phyloP scores from a whole-genome alignment of 2,113 vertebrate genomes.

The Rhynchomys soricoides region DNA sequence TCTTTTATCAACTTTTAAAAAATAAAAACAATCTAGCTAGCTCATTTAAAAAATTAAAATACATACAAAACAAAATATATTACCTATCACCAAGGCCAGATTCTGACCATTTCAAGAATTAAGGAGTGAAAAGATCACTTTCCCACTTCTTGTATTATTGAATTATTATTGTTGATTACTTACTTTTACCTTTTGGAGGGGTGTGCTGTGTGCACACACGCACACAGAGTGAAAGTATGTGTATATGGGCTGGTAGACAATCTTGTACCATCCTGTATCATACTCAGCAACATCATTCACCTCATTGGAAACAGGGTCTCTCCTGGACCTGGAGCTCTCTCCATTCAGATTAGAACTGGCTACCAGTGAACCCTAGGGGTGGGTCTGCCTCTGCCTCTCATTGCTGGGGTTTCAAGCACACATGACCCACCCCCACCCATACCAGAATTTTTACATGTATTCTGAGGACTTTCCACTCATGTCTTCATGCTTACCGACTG shows the following conservation, averaged over 20 bases:
- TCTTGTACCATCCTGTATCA: rapidly evolving
- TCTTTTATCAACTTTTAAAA: not conserved
- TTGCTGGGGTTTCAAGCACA: not conserved
- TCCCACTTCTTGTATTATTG: not conserved
- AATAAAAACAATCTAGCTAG: not conserved
- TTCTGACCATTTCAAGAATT: not conserved
- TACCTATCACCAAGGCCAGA: not conserved
- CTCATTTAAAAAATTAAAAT: not conserved
- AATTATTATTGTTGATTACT: not conserved
- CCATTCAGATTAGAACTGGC: not conserved
- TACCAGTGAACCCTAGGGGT: no score
- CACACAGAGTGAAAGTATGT: not conserved
- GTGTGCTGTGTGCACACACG: not conserved
- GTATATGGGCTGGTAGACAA: not conserved
- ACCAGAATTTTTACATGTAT: not conserved
- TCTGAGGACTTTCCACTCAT: not conserved
- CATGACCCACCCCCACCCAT: not conserved
- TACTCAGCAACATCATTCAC: no score
- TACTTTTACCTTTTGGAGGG: not conserved
- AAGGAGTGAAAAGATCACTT: not conserved
- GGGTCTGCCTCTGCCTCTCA: not conserved
- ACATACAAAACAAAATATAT: no score
- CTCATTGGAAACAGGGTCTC: not conserved
- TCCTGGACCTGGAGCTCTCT: not conserved
- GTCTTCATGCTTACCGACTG: no score